Evolutionary conservation across 1,140 invertebrate genomes (phyloP), one percentile per base, ranked within the genome.

Genomic region (Coelopa frigida): DNA sequence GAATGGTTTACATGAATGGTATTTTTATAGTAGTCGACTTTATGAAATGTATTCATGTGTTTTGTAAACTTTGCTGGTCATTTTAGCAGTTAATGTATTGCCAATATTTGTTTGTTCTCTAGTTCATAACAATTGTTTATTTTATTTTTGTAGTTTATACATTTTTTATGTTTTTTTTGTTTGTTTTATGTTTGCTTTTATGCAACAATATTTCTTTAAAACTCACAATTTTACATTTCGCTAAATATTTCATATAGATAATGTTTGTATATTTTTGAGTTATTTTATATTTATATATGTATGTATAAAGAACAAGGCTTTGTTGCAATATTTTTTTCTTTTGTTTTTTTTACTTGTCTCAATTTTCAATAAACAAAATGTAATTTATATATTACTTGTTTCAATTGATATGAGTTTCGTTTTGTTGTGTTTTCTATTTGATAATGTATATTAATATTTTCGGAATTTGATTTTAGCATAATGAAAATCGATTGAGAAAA

Each of bases 301-400:
- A 50, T 50, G 44, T 50, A 50, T 44, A 49, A 45, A 50, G 48
- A 50, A 50, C 48, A 50, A 50, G 48, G 48, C 48, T 50, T 46
- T 33, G 35, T 29, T 29, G 14, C 14, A 10, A 10, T 29, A 8
- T 49, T 49, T 43, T 38, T 35, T 43, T 31, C 35, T 33, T 44
- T 20, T 44, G 21, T 23, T 36, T 12, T 36, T 44, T 42, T 23
- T 33, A 15, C 22, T 33, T 14, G 4, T 39, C 21, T n/a, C n/a
- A 36, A 36, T 36, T 29, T 29, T 29, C n/a, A 29, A 29, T 29
- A 29, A 8, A 29, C n/a, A 29, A 29, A 8, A 8, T 29, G 27
- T 29, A 29, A 36, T 14, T 8, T 5, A 36, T 14, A 36, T 36
- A 8, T 12, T 36, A 14, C 18, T 36, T 14, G 12, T 37, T 37